Conservation (phyloP, 1,140 invertebrate genomes). For the Dendrolimus punctatus region DNA sequence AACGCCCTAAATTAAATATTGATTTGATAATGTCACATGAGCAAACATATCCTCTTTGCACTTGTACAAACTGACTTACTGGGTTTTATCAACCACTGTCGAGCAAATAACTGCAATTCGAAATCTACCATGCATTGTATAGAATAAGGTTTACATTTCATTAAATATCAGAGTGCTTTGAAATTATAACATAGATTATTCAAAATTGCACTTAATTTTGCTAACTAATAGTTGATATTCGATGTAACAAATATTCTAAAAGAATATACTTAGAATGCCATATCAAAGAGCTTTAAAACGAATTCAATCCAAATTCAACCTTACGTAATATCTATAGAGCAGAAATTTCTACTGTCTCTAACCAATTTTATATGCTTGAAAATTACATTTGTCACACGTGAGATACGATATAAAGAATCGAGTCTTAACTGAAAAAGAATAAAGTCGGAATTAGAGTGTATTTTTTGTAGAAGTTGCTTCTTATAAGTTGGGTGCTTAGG, state of each 20-base stretch:
- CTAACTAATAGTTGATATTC: too few species aligned
- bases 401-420: background rate
- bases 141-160: too few species aligned
- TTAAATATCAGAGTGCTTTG: too few species aligned
- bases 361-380: slow-evolving; percentile 9
- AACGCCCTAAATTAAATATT: slow-evolving; percentile 64
- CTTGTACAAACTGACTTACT: slow-evolving; percentile 55
- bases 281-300: too few species aligned
- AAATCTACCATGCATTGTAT: background rate
- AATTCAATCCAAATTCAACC: too few species aligned
- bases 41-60: slow-evolving; percentile 50
- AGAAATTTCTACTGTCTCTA: too few species aligned
- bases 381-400: slow-evolving; percentile 2
- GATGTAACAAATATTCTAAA: too few species aligned
- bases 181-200: too few species aligned
- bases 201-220: too few species aligned
- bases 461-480: slow-evolving; percentile 7
- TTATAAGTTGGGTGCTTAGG: background rate
- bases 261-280: too few species aligned
- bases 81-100: slow-evolving; percentile 40
- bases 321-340: too few species aligned
- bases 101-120: background rate
- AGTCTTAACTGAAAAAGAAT: background rate
- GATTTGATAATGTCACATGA: slow-evolving; percentile 64
- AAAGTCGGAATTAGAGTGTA: slow-evolving; percentile 2